Percentiles rank a stretch among this genome's conserved stretches.
These are phyloP conservation scores for Cecidostiba fungosa DNA, from an alignment of 2,888 invertebrate genomes.

Conservation along the genomic window DNA sequence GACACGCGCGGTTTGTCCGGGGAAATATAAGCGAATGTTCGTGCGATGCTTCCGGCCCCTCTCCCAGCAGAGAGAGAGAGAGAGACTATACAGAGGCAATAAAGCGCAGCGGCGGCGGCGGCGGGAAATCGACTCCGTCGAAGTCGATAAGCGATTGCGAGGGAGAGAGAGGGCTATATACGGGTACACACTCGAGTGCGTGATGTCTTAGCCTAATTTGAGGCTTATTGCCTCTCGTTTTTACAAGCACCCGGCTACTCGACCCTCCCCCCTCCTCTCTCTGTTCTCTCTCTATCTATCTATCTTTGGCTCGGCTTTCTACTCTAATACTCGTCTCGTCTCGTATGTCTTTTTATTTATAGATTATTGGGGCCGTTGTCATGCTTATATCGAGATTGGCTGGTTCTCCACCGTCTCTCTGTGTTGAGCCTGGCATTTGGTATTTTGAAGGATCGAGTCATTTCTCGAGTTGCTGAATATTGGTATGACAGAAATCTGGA, in stretches of 20 bases:
- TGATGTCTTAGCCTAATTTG: conserved; percentile 46
- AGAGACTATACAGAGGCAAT: conserved; percentile 13
- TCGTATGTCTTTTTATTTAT: background rate
- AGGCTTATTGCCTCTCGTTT: conserved; percentile 43
- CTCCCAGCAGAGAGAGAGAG: background rate
- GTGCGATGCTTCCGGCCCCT: conserved; percentile 17
- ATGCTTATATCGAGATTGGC: background rate
- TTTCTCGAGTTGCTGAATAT: background rate
- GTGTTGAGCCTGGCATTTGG: background rate
- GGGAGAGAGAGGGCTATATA: background rate
- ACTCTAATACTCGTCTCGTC: background rate
- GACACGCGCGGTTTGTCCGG: conserved; percentile 23
- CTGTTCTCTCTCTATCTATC: background rate
- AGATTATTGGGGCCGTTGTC: conserved; percentile 3
- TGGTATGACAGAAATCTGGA: no score
- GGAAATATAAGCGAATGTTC: conserved; percentile 29
- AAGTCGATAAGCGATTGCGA: conserved; percentile 46
- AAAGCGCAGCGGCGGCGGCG: conserved; percentile 29
- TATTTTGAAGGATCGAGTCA: background rate
- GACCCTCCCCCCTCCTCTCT: background rate
- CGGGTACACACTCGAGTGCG: conserved; percentile 14
- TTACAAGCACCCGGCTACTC: conserved; percentile 7
- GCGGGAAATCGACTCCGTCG: conserved; percentile 27
- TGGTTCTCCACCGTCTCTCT: background rate
- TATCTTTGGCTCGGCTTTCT: background rate